phyloP scores from a whole-genome alignment of 2,113 vertebrate genomes.

The Ophthalmolycus amberensis region DNA sequence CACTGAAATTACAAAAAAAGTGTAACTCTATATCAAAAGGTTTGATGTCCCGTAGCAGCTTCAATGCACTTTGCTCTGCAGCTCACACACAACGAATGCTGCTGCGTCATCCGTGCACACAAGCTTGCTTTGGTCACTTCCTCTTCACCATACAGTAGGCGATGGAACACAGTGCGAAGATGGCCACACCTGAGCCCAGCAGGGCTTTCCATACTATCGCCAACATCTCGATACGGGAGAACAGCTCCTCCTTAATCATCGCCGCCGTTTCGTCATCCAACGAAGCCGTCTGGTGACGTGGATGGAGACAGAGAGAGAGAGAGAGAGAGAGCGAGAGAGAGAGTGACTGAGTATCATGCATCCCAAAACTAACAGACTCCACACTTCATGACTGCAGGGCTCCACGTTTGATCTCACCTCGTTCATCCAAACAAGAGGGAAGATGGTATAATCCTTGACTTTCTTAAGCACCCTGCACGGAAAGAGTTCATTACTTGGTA shows the following conservation, averaged over 20 bases:
- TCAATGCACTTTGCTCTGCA: constrained; percentile 25
- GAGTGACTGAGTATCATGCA: not conserved
- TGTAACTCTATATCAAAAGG: constrained; percentile 68
- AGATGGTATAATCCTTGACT: constrained; percentile 83
- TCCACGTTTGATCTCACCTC: constrained; percentile 85
- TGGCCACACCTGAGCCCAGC: constrained; percentile 77
- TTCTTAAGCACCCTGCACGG: constrained; percentile 85
- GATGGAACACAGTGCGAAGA: constrained; percentile 82
- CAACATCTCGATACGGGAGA: constrained; percentile 79
- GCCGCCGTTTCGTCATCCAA: constrained; percentile 89
- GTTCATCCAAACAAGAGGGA: constrained; percentile 94
- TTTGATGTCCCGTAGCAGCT: constrained; percentile 52
- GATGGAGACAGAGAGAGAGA: constrained; percentile 8
- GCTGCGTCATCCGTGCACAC: constrained; percentile 64
- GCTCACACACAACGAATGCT: not conserved
- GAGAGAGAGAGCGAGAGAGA: constrained; percentile 2
- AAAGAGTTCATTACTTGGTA: constrained; percentile 34
- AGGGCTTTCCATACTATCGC: constrained; percentile 78
- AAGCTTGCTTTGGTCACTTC: constrained; percentile 8
- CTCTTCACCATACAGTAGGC: constrained; percentile 77
- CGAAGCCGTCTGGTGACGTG: constrained; percentile 83
- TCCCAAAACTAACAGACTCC: not conserved
- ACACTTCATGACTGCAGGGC: not conserved
- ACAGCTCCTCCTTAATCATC: constrained; percentile 85
- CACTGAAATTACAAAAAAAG: constrained; percentile 63